These are phyloP conservation scores for Cremastobaeus sp. DNA, from an alignment of 2,888 invertebrate genomes.

Conservation along the genomic window DNA sequence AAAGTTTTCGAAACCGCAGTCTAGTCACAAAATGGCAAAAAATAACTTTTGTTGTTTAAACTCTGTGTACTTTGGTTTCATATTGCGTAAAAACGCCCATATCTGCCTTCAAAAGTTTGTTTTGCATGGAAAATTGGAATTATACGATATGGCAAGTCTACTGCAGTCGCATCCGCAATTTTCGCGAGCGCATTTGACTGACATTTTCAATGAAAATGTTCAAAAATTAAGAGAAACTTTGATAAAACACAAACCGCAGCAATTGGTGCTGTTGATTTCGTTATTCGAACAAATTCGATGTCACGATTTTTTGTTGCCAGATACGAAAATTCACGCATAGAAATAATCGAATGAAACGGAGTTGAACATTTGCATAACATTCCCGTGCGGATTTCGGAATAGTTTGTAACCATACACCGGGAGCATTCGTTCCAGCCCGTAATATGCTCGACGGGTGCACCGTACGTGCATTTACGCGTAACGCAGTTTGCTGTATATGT, in stretches of 20 bases:
- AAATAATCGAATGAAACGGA: constrained; percentile 15
- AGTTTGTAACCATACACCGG: constrained; percentile 29
- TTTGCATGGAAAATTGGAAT: too few species aligned
- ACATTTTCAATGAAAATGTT: too few species aligned
- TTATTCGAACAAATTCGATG: constrained; percentile 3
- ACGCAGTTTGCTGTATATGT: constrained; percentile 49
- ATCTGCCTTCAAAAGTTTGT: too few species aligned
- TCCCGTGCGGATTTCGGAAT: constrained; percentile 28
- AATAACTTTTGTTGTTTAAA: too few species aligned
- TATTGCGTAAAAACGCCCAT: too few species aligned
- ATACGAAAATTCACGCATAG: constrained; percentile 13
- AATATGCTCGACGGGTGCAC: constrained; percentile 28
- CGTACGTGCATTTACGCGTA: constrained; percentile 44
- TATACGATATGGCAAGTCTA: too few species aligned
- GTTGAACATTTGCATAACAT: constrained; percentile 32
- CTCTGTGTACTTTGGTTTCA: too few species aligned
- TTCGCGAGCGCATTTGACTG: too few species aligned
- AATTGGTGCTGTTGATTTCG: not conserved
- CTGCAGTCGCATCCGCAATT: too few species aligned
- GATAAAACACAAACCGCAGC: not conserved
- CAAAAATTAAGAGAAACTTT: not conserved
- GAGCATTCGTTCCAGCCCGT: constrained; percentile 35
- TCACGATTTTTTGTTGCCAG: constrained; percentile 1
- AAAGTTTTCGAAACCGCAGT: too few species aligned
- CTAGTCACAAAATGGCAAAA: too few species aligned